Conservation (phyloP, 1,140 invertebrate species). For the Mesaphorura yosii region DNA sequence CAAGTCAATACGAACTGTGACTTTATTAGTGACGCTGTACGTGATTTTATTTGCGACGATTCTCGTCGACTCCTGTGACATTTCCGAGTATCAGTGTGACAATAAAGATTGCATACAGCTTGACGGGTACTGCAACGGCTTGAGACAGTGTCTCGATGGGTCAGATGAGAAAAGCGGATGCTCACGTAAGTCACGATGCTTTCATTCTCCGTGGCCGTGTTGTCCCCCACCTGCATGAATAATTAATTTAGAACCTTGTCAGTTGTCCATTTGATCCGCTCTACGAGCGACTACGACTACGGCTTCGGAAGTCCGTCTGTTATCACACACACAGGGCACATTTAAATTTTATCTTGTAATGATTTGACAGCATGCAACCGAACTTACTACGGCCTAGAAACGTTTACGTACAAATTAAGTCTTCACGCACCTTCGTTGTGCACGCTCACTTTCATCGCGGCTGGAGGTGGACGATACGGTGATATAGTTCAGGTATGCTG, state of each 20-base stretch:
- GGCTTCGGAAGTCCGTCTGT: no score
- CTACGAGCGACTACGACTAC: no score
- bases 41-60: no score
- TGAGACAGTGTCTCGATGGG: not conserved
- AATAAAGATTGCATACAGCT: conserved; percentile 2
- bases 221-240: no score
- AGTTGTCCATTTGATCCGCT: no score
- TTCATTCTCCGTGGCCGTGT: no score
- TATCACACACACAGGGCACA: no score
- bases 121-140: conserved; percentile 1
- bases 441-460: not conserved
- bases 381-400: conserved; percentile 3
- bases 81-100: conserved; percentile 3
- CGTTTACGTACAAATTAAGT: not conserved
- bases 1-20: no score
- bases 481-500: conserved; percentile 10
- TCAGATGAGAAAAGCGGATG: not conserved
- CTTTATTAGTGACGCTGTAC: no score
- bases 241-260: not conserved
- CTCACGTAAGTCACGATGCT: not conserved
- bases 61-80: not conserved
- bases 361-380: not conserved
- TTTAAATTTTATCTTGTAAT: no score
- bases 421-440: not conserved
- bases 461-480: not conserved